Evolutionary conservation across 2,888 invertebrate genomes (phyloP).

Genomic region (Elysia crispata): DNA sequence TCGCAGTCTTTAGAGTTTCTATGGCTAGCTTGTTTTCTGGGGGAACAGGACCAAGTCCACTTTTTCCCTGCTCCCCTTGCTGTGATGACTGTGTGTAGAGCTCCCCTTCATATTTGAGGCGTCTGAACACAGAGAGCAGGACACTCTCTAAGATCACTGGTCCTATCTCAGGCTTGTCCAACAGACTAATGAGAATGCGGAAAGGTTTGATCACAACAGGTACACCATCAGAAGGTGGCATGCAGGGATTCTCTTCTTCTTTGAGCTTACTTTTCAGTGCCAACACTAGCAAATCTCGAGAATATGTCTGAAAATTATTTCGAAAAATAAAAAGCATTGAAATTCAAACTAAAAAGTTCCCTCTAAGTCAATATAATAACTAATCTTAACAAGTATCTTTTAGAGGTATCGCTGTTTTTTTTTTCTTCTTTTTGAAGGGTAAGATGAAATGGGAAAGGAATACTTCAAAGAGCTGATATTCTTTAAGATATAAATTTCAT

Average conservation of each 20-base stretch:
- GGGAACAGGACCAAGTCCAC: not conserved
- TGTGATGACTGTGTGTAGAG: conserved; percentile 6
- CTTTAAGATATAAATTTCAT: too few species aligned
- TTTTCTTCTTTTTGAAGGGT: too few species aligned
- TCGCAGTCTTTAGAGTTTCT: conserved; percentile 89
- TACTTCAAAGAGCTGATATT: too few species aligned
- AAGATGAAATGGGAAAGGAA: too few species aligned
- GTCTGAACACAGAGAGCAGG: conserved; percentile 83
- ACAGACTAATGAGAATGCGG: conserved; percentile 87
- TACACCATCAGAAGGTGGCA: conserved; percentile 50
- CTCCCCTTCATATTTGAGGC: conserved; percentile 65
- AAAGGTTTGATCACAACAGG: conserved; percentile 76
- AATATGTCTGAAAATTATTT: conserved; percentile 78
- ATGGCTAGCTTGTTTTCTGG: conserved; percentile 32
- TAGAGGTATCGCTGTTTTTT: too few species aligned
- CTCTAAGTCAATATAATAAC: too few species aligned
- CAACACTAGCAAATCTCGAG: conserved; percentile 81
- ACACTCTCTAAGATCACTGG: conserved; percentile 75
- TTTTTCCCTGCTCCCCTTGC: conserved; percentile 10
- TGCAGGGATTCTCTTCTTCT: conserved; percentile 47
- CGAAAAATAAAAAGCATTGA: too few species aligned
- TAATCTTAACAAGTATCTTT: too few species aligned
- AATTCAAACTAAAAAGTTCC: too few species aligned
- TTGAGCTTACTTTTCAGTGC: conserved; percentile 68
- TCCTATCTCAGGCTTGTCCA: conserved; percentile 92